Percentiles rank a stretch among this genome's conserved stretches.
phyloP scores from a whole-genome alignment of 2,113 vertebrate species.

The Zootoca vivipara region DNA sequence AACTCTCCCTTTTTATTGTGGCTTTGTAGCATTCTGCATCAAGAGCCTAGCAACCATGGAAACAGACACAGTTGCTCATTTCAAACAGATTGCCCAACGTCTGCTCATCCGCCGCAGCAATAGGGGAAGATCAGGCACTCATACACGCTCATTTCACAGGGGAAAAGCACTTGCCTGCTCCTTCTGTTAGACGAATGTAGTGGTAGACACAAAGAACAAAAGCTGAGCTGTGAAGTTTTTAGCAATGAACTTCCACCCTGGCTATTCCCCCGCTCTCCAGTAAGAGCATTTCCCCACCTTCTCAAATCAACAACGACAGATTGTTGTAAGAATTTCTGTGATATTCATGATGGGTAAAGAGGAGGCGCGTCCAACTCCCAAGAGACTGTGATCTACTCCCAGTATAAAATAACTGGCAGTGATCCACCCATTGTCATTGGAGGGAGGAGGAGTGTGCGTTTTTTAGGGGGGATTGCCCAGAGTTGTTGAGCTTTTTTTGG shows the following conservation, averaged over 20 bases:
- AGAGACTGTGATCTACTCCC: too few species aligned
- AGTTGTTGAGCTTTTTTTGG: too few species aligned
- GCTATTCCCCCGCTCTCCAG: too few species aligned
- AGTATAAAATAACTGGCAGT: too few species aligned
- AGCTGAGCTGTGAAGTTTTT: neutral
- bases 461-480: too few species aligned
- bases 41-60: slow-evolving; percentile 46
- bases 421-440: too few species aligned
- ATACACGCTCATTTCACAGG: slow-evolving; percentile 23
- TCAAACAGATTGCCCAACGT: slow-evolving; percentile 39
- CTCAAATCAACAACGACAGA: too few species aligned
- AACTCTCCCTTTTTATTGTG: neutral
- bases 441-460: too few species aligned
- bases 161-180: slow-evolving; percentile 2
- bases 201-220: neutral
- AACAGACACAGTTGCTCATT: slow-evolving; percentile 45
- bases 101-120: slow-evolving; percentile 40
- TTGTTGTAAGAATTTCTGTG: too few species aligned
- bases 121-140: slow-evolving; percentile 16
- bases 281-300: neutral
- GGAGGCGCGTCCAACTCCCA: too few species aligned
- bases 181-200: neutral
- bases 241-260: neutral
- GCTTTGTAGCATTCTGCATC: neutral
- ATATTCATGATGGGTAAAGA: too few species aligned